Evolutionary conservation across 2,113 vertebrate species (phyloP), one percentile per base, ranked within the genome.

Genomic region (Mastomys coucha): DNA sequence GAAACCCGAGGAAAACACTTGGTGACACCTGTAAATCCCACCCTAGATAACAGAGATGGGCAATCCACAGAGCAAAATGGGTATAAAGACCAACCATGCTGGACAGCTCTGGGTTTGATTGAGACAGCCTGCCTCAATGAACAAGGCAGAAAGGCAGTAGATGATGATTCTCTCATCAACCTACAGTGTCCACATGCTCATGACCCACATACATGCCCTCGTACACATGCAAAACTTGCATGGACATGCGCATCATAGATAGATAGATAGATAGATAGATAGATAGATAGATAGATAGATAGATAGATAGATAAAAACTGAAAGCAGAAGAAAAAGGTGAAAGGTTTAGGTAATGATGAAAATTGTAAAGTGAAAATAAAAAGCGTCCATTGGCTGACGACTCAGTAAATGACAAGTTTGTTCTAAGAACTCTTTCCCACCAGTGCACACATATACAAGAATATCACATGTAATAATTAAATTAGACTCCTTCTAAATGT

Each of bases 381-480:
- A 95, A n/a, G 88, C 51, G 82, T 93, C 36, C 67, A 2, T 91
- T 42, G 45, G 63, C 70, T 76, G 72, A 77, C 14, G 60, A 91
- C 0, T 11, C 67, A 80, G 42, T 22, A 89, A 96, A 82, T 78
- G 7, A 95, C 70, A 20, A 88, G 0, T 56, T 56, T 80, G 26
- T 93, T 90, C 80, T 28, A 33, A 91, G 5, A 60, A 42, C 63
- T 92, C 45, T 86, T 82, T 58, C 69, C n/a, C 91, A 75, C 36
- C 75, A 42, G 93, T 1, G 91, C 7, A 77, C 11, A 87, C 17
- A 77, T 6, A 88, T 16, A 28, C 26, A 53, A 72, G 28, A 63
- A 87, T 96, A 60, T 87, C 33, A 77, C 31, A 84, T 58, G 7
- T 91, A 85, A 63, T 86, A 67, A 88, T 96, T 93, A 93, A 69